Base-by-base conservation (phyloP, 2,888 invertebrate genomes). In the Tuta absoluta region DNA sequence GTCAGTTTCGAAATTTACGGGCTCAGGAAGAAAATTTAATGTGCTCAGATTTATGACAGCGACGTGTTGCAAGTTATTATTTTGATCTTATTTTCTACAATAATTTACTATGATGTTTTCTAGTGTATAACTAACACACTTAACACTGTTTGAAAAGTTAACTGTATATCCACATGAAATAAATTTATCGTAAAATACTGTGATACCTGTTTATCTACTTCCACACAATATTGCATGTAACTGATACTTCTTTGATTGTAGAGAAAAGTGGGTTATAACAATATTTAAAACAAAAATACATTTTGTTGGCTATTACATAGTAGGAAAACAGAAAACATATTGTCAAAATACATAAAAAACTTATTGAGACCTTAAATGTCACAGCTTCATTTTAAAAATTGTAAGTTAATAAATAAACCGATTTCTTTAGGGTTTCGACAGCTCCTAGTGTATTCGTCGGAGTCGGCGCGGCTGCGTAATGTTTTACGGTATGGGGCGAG, bases 401-500 rank as follows among this genome's bases (percentile, higher is more conserved):
- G n/a, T n/a, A n/a, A n/a, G n/a, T n/a, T n/a, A n/a, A n/a, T n/a
- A n/a, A n/a, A n/a, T n/a, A 56, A n/a, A 56, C 2, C 11, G 3
- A 24, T 23, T 33, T 17, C 24, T 68, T 71, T 74, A 74, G 68
- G 84, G 84, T 85, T 82, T 80, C 81, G 76, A 76, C 90, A 86
- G 81, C 91, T 90, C 89, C 71, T 72, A 77, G 79, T 82, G 75
- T 79, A 82, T 86, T 76, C 76, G 72, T 75, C 78, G 77, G 81
- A 82, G 82, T 81, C 84, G 85, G 82, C 79, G 83, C 85, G 82
- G 85, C 89, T 91, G 84, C 87, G 89, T 91, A 90, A 91, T 91
- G 90, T 88, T 91, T 91, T 91, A 91, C 91, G 91, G 91, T 90
- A 91, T 91, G 88, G 90, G 87, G 87, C 87, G 90, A 91, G 91